These are phyloP conservation scores for Parus major DNA, from an alignment of 2,113 vertebrate genomes.

Conservation along the genomic window DNA sequence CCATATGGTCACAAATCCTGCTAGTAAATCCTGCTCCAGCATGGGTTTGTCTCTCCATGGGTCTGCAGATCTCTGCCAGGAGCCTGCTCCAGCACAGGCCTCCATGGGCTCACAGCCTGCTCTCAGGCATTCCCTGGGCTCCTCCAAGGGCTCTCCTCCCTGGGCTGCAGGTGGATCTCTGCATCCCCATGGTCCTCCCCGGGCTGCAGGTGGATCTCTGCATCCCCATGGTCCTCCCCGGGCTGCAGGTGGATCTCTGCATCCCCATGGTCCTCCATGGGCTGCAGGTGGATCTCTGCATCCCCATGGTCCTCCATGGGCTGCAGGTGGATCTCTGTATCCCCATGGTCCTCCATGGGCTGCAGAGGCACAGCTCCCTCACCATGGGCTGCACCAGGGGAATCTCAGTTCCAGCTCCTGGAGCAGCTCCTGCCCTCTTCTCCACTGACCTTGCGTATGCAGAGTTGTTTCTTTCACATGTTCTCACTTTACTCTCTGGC, in stretches of 20 bases:
- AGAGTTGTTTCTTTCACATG: not conserved
- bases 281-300: not conserved
- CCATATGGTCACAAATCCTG: not conserved
- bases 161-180: not conserved
- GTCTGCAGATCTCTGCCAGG: not conserved
- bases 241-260: not conserved
- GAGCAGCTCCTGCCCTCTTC: not conserved
- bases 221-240: not conserved
- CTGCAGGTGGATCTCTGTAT: not conserved
- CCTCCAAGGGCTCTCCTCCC: not conserved
- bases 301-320: rapidly evolving
- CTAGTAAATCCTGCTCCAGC: not conserved
- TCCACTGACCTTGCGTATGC: not conserved
- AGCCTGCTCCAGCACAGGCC: not conserved
- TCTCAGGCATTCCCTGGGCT: not conserved
- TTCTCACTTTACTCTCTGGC: not conserved
- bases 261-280: not conserved
- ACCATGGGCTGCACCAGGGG: rapidly evolving
- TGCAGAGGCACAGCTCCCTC: not conserved
- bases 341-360: no score
- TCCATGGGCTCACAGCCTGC: not conserved
- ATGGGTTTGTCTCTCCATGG: rapidly evolving
- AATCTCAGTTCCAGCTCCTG: not conserved
- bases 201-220: not conserved
- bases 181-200: rapidly evolving